Conservation (phyloP, 2,888 invertebrate species). For the Opisthograptis luteolata region DNA sequence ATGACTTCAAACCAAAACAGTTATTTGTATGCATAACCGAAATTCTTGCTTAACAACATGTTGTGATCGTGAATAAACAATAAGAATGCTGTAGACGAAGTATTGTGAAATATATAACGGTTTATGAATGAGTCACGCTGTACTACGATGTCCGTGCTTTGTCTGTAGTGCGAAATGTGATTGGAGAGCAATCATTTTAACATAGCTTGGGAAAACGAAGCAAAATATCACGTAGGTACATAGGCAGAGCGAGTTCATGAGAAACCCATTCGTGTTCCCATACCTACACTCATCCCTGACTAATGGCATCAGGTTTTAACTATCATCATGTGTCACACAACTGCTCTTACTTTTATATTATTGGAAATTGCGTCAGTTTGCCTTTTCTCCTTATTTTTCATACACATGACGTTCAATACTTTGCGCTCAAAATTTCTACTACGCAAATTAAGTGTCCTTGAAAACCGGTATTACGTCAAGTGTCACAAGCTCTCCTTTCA, state of each 20-base stretch:
- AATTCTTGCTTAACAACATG: constrained; percentile 19
- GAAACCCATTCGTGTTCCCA: constrained; percentile 24
- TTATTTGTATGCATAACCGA: constrained; percentile 26
- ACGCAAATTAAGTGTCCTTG: constrained; percentile 6
- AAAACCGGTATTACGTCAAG: constrained; percentile 13
- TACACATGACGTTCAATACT: neutral
- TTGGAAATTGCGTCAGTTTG: constrained; percentile 12
- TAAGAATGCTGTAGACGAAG: constrained; percentile 31
- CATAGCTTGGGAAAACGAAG: constrained; percentile 13
- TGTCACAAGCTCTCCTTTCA: constrained; percentile 17
- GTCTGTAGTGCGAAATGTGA: constrained; percentile 26
- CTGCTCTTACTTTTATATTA: constrained; percentile 3
- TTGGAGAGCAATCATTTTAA: constrained; percentile 19
- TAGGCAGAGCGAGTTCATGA: constrained; percentile 11
- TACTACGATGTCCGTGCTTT: constrained; percentile 32
- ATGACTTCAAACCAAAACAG: constrained; percentile 24
- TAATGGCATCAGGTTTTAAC: constrained; percentile 10
- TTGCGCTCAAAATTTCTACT: constrained; percentile 10
- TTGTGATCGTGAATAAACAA: constrained; percentile 27
- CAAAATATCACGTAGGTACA: no score
- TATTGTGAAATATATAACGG: constrained; percentile 42
- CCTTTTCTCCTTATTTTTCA: neutral
- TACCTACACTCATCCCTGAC: no score
- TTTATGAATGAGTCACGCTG: constrained; percentile 35
- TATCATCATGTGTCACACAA: neutral